These are phyloP conservation scores for Cygnus atratus DNA, from an alignment of 2,113 vertebrate genomes.

Conservation along the genomic window DNA sequence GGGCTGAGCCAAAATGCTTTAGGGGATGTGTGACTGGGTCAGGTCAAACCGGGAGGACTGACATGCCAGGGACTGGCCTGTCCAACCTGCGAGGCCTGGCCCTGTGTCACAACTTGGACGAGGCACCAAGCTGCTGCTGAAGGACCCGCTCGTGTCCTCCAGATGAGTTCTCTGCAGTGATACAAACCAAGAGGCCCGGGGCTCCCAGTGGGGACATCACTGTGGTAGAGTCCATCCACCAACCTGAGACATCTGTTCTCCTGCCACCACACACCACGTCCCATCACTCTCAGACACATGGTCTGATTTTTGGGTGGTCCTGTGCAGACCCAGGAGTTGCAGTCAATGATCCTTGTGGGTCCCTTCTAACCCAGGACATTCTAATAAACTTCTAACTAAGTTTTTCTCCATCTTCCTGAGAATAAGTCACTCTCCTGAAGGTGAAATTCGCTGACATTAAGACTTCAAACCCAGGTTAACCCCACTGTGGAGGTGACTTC, in stretches of 20 bases:
- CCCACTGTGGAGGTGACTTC: not conserved
- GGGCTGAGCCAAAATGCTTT: not conserved
- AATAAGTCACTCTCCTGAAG: not conserved
- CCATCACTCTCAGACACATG: not conserved
- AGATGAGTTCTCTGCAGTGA: not conserved
- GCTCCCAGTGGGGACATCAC: not conserved
- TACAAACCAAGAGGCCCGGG: not conserved
- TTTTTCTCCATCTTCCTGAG: not conserved
- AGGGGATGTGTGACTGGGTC: not conserved
- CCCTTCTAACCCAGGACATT: too few relatives aligned
- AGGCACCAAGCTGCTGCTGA: not conserved
- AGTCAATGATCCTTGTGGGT: too few relatives aligned
- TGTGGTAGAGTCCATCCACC: not conserved
- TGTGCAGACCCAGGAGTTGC: too few relatives aligned
- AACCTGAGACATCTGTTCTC: not conserved
- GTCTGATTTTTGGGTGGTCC: too few relatives aligned
- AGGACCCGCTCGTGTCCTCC: fast-evolving
- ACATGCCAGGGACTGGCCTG: not conserved
- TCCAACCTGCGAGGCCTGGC: not conserved
- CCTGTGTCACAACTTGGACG: not conserved
- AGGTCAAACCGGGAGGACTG: not conserved
- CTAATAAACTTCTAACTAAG: too few relatives aligned
- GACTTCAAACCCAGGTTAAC: not conserved
- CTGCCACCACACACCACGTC: not conserved
- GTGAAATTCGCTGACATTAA: not conserved